Base-by-base conservation (phyloP, 92 coral and sea anemone species). In the Palythoa grandis region DNA sequence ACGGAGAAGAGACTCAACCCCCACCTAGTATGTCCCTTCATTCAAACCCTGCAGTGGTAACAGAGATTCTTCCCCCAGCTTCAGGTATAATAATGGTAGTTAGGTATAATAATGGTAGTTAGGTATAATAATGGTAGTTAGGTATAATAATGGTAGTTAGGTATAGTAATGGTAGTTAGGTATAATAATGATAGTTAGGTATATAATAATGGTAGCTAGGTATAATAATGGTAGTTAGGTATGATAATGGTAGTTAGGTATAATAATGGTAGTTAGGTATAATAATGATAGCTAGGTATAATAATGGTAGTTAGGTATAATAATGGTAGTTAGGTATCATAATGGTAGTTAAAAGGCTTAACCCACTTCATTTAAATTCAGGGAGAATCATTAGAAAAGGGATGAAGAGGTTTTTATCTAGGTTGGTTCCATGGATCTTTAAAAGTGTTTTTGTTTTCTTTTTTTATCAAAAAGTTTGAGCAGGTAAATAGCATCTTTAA, bases 11-110 rank as follows among this genome's bases (percentile, higher is more conserved):
- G 74, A 77, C 83, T 20, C 63, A 84, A 17, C 72, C 88, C 82
- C 40, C 61, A 24, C 90, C 88, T 1, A 24, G 84, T 82, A 90
- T 88, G 77, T 75, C 87, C 48, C 56, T 89, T 66, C 68, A 77
- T 8, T 86, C 87, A 8, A 88, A 89, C 16, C 93, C 93, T 5
- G 96, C 98, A 20, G 98, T 96, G 16, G 98, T 96, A 5, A 96
- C 98, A 0, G 98, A 94, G 88, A 96, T 96, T 76, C 86, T 96
- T 17, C 98, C 93, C 9, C 93, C 91, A 29, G 92, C 95, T 19
- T 56, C 98, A 89, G 98, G 98, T 95, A 80, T 3, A 70, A 10
- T 13, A 54, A 7, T n/a, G 3, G 20, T 29, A 1, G 10, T 70
- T 8, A 43, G 9, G 0, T 43, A 43, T 43, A 43, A 12, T 24